phyloP scores from a whole-genome alignment of 2,113 vertebrate genomes.

The Leptocoma aspasia region DNA sequence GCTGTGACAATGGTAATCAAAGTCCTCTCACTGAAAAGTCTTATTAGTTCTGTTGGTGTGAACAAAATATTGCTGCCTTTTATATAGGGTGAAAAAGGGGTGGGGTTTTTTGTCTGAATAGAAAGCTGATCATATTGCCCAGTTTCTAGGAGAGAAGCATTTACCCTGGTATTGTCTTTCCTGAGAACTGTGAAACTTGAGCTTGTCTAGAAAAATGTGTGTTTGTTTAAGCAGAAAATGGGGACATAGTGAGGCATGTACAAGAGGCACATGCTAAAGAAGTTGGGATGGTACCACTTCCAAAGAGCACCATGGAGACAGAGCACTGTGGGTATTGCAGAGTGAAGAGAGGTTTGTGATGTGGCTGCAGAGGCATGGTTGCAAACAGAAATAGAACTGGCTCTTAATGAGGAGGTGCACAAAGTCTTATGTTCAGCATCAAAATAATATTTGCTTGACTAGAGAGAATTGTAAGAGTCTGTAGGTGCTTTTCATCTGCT shows the following conservation, averaged over 20 bases:
- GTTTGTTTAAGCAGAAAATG: not conserved
- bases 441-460: not conserved
- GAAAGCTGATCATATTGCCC: not conserved
- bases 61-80: not conserved
- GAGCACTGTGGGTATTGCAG: not conserved
- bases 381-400: not conserved
- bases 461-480: not conserved
- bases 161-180: not conserved
- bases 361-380: not conserved
- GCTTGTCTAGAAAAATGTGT: not conserved
- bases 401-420: not conserved
- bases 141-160: not conserved
- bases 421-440: not conserved
- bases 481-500: not conserved
- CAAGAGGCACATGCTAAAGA: not conserved
- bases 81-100: not conserved
- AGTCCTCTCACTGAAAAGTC: not conserved
- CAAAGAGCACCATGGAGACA: not conserved
- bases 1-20: not conserved
- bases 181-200: not conserved
- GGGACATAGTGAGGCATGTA: not conserved
- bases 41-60: not conserved
- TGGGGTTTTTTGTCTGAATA: not conserved
- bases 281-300: not conserved
- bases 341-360: not conserved